Conservation (phyloP, 2,888 invertebrate genomes). For the Lasioglossum villosulum region DNA sequence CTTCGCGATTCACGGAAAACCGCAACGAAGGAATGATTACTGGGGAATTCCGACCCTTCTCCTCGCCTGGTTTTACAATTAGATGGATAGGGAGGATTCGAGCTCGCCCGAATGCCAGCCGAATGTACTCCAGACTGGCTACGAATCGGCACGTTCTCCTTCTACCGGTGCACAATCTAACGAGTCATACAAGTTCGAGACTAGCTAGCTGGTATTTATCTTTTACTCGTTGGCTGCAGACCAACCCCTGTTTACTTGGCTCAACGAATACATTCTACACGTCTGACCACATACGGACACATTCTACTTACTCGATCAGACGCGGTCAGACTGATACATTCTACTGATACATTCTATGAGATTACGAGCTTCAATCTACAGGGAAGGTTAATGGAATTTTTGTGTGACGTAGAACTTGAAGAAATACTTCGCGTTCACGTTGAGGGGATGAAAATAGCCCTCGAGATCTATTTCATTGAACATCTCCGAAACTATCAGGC, state of each 20-base stretch:
- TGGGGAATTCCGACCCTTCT: conserved; percentile 6
- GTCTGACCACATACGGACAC: not conserved
- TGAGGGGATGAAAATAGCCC: no score
- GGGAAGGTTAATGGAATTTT: no score
- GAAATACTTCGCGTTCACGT: no score
- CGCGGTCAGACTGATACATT: not conserved
- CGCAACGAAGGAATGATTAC: conserved; percentile 24
- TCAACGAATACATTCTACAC: not conserved
- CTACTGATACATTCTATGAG: not conserved
- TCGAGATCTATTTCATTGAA: no score
- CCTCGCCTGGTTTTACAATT: not conserved
- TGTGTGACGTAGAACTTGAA: no score
- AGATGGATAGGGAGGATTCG: not conserved
- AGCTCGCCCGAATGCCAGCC: not conserved
- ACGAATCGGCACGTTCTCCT: not conserved
- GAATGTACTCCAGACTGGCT: not conserved
- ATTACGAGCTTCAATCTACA: no score
- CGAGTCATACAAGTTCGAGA: not conserved
- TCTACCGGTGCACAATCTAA: not conserved
- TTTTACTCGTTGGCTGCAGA: not conserved
- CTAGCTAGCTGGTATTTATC: not conserved
- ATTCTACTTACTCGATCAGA: not conserved
- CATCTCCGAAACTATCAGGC: no score
- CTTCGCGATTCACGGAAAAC: not conserved
- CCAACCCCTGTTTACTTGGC: not conserved